Evolutionary conservation across 2,113 vertebrate species (phyloP).

Genomic region (Podilymbus podiceps): DNA sequence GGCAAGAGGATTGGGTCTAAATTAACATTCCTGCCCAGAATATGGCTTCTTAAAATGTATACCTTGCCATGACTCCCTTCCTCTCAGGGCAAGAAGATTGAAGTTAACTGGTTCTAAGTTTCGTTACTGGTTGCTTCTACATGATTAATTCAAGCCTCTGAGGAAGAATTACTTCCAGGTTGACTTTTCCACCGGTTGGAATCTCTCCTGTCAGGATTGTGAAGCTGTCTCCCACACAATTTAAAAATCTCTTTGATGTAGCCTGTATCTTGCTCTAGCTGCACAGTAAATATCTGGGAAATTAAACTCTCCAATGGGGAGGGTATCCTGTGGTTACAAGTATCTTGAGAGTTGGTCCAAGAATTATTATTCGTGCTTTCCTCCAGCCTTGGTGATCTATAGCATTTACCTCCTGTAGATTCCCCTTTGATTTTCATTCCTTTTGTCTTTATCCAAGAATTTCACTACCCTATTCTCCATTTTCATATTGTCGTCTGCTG

Average conservation of each 20-base stretch:
- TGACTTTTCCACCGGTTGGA: constrained; percentile 54
- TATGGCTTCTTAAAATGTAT: neutral
- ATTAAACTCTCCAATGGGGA: constrained; percentile 52
- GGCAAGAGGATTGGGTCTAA: neutral
- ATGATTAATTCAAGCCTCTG: constrained; percentile 49
- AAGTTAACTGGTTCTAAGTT: neutral
- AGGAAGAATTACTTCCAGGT: constrained; percentile 69
- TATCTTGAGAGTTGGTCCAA: constrained; percentile 59
- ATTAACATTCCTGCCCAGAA: neutral
- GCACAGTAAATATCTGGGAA: constrained; percentile 56
- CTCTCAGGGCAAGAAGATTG: neutral
- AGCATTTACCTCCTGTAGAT: constrained; percentile 53
- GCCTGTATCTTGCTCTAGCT: constrained; percentile 36
- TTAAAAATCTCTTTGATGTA: constrained; percentile 61
- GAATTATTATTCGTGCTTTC: constrained; percentile 64
- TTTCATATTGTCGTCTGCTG: constrained; percentile 65
- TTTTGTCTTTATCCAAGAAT: constrained; percentile 68
- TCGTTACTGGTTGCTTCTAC: neutral
- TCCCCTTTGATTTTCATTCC: constrained; percentile 66
- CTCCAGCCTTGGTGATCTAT: constrained; percentile 59
- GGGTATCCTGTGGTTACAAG: constrained; percentile 64
- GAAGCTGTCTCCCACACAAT: constrained; percentile 61
- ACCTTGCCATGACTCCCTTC: neutral
- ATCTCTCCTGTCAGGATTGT: constrained; percentile 54
- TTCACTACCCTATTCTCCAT: constrained; percentile 53